Percentiles rank a stretch among this genome's conserved stretches.
Evolutionary conservation across 2,797 vertebrate species (phyloP).

Genomic region (Silurus lanzhouensis): DNA sequence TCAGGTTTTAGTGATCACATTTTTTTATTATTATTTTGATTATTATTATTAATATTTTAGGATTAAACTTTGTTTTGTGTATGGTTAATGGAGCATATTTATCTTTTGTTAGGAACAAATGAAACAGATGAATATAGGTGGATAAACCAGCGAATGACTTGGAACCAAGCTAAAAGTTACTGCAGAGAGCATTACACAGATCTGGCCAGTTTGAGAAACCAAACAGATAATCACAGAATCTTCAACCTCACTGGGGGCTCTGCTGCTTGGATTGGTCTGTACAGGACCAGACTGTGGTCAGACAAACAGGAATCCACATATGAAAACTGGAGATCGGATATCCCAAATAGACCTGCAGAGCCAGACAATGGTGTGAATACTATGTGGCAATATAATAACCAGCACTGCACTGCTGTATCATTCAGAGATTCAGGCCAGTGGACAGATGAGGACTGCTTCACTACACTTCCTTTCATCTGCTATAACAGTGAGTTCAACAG

Average conservation of each 20-base stretch:
- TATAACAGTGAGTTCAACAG: constrained; percentile 39
- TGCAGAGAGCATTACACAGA: constrained; percentile 44
- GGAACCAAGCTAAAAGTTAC: constrained; percentile 41
- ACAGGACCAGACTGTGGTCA: constrained; percentile 49
- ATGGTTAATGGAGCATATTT: not conserved
- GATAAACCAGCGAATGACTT: not conserved
- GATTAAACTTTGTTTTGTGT: not conserved
- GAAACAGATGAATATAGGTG: not conserved
- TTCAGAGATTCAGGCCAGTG: constrained; percentile 5
- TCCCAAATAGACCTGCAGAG: not conserved
- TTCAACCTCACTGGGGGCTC: not conserved
- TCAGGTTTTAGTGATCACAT: not conserved
- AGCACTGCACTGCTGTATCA: constrained; percentile 43
- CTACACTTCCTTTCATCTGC: constrained; percentile 40
- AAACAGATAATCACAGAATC: constrained; percentile 25
- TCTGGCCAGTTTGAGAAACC: constrained; percentile 40
- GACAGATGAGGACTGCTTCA: constrained; percentile 38
- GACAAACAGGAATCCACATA: not conserved
- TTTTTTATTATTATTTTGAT: not conserved
- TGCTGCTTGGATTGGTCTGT: constrained; percentile 44
- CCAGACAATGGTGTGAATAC: constrained; percentile 23
- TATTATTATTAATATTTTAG: not conserved
- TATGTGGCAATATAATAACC: fast-evolving
- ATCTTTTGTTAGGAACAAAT: constrained; percentile 10
- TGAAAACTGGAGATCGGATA: not conserved